Conservation (phyloP, 2,888 invertebrate genomes). For the Timandra comae region DNA sequence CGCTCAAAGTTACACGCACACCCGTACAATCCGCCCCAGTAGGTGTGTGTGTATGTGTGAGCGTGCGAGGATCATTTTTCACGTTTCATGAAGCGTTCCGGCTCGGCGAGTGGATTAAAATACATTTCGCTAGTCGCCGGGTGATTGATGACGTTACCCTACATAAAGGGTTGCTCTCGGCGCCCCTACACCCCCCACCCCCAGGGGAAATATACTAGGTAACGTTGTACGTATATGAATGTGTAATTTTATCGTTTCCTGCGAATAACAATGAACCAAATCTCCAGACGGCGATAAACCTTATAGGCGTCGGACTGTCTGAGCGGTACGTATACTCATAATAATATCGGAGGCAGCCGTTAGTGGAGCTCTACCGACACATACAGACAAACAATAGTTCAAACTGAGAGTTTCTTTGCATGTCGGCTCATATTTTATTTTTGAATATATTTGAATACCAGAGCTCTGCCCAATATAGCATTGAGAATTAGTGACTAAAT, state of each 20-base stretch:
- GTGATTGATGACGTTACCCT: slow-evolving; percentile 60
- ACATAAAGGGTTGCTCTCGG: slow-evolving; percentile 56
- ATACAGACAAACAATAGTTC: too few relatives aligned
- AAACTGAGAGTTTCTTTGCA: too few relatives aligned
- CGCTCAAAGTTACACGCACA: too few relatives aligned
- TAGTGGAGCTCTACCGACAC: too few relatives aligned
- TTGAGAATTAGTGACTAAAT: too few relatives aligned
- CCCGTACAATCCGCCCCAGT: too few relatives aligned
- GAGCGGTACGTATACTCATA: neutral
- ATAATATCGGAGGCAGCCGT: too few relatives aligned
- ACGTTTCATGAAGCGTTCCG: slow-evolving; percentile 71
- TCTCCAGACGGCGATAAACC: slow-evolving; percentile 10
- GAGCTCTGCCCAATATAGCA: too few relatives aligned
- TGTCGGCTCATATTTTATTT: too few relatives aligned
- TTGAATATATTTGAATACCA: too few relatives aligned
- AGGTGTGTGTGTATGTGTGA: slow-evolving; percentile 23
- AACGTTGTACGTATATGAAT: slow-evolving; percentile 42
- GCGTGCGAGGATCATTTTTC: slow-evolving; percentile 68
- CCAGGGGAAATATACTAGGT: slow-evolving; percentile 31
- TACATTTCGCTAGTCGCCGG: slow-evolving; percentile 65
- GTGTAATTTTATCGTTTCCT: slow-evolving; percentile 36
- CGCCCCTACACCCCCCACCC: slow-evolving; percentile 10
- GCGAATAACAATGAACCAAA: slow-evolving; percentile 13
- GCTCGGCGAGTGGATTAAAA: slow-evolving; percentile 72
- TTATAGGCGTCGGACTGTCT: slow-evolving; percentile 16